Base-by-base conservation (phyloP, 2,113 vertebrate species). In the Himantopus leucocephalus region DNA sequence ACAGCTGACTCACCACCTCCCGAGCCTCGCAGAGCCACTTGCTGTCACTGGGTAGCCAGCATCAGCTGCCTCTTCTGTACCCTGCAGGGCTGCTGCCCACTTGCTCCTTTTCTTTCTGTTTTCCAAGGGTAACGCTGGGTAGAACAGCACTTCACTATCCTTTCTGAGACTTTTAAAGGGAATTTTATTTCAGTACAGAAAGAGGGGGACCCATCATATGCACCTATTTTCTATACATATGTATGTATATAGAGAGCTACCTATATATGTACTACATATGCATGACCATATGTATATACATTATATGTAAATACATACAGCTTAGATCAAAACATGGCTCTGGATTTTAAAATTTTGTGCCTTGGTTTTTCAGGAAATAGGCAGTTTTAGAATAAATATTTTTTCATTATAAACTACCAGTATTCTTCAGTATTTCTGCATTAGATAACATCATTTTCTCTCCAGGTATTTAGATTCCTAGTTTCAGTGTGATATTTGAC, bases 11-110 rank as follows among this genome's bases (percentile, higher is more conserved):
- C 9, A 7, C 20, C 17, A 4, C 34, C 21, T 76, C 45, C 30
- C 0, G 2, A 52, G 48, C 55, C 18, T 8, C 0, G 1, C 34
- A n/a, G 91, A 83, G 24, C 56, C 5, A 2, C 50, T 76, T 2
- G 7, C 41, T 66, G 60, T 62, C 56, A 47, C n/a, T 73, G 58
- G 35, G 34, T 14, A 76, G 27, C 29, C 18, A 12, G 32, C 2
- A 2, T 32, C 56, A 15, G 41, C 52, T 67, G 35, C 79, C 5
- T 34, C 26, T 81, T 58, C 52, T 45, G n/a, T 34, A 15, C 56
- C 48, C 41, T 41, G 63, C 17, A 6, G n/a, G n/a, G 47, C 41
- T 76, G n/a, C 72, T 62, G 79, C 47, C 48, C 4, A 3, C 47
- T 71, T 72, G 8, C 41, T 70, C 37, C 16, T 92, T 63, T 75